Evolutionary conservation across 1,140 invertebrate species (phyloP).

Genomic region (Marisa cornuarietis): DNA sequence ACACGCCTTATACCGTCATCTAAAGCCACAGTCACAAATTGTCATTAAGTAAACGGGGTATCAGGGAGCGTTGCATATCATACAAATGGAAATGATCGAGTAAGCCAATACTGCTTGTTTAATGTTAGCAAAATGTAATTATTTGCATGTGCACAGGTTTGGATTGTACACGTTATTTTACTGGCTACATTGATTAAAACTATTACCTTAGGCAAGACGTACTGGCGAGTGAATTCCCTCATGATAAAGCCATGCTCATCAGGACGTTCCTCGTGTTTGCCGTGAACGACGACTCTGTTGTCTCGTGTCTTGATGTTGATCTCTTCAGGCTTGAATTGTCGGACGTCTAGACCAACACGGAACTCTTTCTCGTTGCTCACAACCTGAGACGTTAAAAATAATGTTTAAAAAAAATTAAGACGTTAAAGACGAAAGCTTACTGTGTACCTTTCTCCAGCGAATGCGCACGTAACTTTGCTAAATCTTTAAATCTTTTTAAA

Average conservation of each 20-base stretch:
- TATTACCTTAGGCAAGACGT: conserved; percentile 68
- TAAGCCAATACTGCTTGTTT: too few species aligned
- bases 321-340: conserved; percentile 58
- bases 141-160: too few species aligned
- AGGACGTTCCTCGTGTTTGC: conserved; percentile 53
- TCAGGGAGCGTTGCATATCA: too few species aligned
- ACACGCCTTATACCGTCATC: too few species aligned
- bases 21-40: too few species aligned
- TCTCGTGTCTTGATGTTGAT: conserved; percentile 58
- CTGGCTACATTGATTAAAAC: too few species aligned
- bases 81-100: too few species aligned
- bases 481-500: neutral
- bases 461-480: neutral
- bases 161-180: too few species aligned
- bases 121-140: too few species aligned
- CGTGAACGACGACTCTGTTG: conserved; percentile 64
- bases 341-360: conserved; percentile 53
- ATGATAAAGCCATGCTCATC: conserved; percentile 76
- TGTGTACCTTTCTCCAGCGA: neutral
- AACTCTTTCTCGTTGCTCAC: conserved; percentile 27
- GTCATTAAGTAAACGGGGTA: too few species aligned
- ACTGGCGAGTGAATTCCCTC: conserved; percentile 79
- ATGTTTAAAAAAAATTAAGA: neutral
- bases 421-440: neutral
- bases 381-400: neutral